Evolutionary conservation across 2,797 vertebrate species (phyloP), one percentile per base, ranked within the genome.

Genomic region (Gambusia yucatana): DNA sequence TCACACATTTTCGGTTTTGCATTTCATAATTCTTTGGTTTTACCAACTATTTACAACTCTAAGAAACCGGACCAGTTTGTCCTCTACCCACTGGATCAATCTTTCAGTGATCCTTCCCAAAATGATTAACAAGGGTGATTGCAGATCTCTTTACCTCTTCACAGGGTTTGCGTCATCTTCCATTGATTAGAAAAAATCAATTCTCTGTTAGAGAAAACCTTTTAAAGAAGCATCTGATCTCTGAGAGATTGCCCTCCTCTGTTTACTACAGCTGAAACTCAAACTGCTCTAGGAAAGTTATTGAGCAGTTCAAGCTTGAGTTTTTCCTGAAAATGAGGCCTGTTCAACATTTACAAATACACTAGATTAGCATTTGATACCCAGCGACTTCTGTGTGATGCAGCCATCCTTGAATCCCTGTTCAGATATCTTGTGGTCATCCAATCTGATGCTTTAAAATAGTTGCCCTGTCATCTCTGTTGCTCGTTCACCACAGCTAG

Each of bases 401-500:
- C 63, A 67, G 36, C 63, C 36, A 73, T 44, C 41, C 39, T 44
- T 28, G 22, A 70, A 43, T 44, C 25, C 25, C 8, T 28, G 52
- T 47, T 10, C 9, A 16, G 22, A 30, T 72, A 36, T 33, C 74
- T 59, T 17, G 20, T 17, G 55, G 70, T 65, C 46, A 3, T 2
- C 22, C 25, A 11, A 22, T 73, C 69, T 6, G 55, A 47, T 10
- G n/a, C 44, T 77, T 67, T 10, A 11, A 48, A 43, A 71, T 7
- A n/a, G 78, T 79, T 79, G 52, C 59, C 47, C 65, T 28, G 70
- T 17, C n/a, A 5, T 48, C 39, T 73, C 14, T 6, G 43, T 72
- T 52, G 1, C 63, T 72, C 57, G 11, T n/a, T 80, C 79, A 2
- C 73, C 46, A 10, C 82, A 77, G 71, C 83, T 44, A 43, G 4